Conservation (phyloP, 1,140 invertebrate genomes). For the Euwallacea similis region DNA sequence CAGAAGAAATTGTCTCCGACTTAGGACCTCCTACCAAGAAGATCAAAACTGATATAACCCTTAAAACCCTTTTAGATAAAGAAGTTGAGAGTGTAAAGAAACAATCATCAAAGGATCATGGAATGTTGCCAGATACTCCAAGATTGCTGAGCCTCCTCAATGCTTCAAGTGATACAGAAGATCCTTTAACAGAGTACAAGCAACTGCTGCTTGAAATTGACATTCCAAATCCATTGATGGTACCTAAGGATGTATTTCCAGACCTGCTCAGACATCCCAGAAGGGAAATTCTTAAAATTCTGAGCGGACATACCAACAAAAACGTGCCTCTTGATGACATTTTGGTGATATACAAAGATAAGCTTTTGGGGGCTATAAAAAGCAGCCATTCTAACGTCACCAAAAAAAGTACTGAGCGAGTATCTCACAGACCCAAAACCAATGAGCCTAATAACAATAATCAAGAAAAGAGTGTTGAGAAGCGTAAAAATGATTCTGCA, state of each 20-base stretch:
- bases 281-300: slow-evolving; percentile 72
- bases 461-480: slow-evolving; percentile 19
- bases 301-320: slow-evolving; percentile 54
- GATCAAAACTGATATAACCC: slow-evolving; percentile 55
- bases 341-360: slow-evolving; percentile 61
- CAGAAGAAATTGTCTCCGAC: slow-evolving; percentile 58
- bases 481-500: slow-evolving; percentile 8
- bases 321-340: slow-evolving; percentile 58
- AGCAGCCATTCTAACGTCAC: slow-evolving; percentile 50
- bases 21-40: slow-evolving; percentile 63
- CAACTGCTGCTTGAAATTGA: slow-evolving; percentile 70
- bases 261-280: slow-evolving; percentile 71
- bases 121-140: slow-evolving; percentile 47
- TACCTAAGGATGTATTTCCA: slow-evolving; percentile 73
- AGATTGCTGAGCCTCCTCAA: slow-evolving; percentile 54
- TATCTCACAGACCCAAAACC: slow-evolving; percentile 9
- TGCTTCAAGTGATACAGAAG: slow-evolving; percentile 57
- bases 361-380: slow-evolving; percentile 71
- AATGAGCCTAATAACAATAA: slow-evolving; percentile 37
- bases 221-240: slow-evolving; percentile 77
- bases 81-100: slow-evolving; percentile 49
- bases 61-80: slow-evolving; percentile 53
- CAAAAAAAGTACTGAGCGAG: not conserved
- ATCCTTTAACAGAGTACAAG: slow-evolving; percentile 72
- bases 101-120: slow-evolving; percentile 46